Percentiles rank a stretch among this genome's conserved stretches.
These are phyloP conservation scores for Cryptomyrus ogoouensis DNA, from an alignment of 2,113 vertebrate genomes.

Conservation along the genomic window DNA sequence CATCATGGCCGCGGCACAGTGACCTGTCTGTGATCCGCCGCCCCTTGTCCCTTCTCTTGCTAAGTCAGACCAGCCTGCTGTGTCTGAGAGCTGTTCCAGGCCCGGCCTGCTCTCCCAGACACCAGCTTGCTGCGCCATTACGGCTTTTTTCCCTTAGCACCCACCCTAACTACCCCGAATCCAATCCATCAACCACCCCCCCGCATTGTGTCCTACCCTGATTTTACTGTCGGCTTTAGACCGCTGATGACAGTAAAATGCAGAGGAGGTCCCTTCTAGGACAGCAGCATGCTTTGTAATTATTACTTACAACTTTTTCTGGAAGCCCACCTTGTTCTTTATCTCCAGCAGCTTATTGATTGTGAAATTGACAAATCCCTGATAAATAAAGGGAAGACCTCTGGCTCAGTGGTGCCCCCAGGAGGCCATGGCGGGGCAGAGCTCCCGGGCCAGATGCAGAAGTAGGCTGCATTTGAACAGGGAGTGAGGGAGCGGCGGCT, in stretches of 20 bases:
- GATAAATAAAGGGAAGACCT: conserved; percentile 30
- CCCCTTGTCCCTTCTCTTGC: not conserved
- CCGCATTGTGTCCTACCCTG: conserved; percentile 6
- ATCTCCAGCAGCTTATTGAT: conserved; percentile 39
- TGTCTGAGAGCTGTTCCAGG: not conserved
- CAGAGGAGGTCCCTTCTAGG: not conserved
- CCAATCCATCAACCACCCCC: not conserved
- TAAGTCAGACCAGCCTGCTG: not conserved
- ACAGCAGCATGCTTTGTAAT: conserved; percentile 1
- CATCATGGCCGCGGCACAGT: not conserved
- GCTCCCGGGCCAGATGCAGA: too few species aligned
- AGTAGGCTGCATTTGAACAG: too few species aligned
- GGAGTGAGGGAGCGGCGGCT: not conserved
- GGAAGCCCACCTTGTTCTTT: conserved; percentile 13
- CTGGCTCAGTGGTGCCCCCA: not conserved
- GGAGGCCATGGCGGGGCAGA: not conserved
- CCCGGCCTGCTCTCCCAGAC: not conserved
- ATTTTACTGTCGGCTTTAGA: conserved; percentile 18
- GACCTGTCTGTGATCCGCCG: not conserved
- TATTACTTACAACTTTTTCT: conserved; percentile 34
- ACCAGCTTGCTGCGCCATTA: not conserved
- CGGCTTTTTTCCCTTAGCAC: not conserved
- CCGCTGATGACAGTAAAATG: not conserved
- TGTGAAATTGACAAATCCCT: conserved; percentile 43
- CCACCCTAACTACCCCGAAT: not conserved